Evolutionary conservation across 2,888 invertebrate species (phyloP).

Genomic region (Tiphia femorata): DNA sequence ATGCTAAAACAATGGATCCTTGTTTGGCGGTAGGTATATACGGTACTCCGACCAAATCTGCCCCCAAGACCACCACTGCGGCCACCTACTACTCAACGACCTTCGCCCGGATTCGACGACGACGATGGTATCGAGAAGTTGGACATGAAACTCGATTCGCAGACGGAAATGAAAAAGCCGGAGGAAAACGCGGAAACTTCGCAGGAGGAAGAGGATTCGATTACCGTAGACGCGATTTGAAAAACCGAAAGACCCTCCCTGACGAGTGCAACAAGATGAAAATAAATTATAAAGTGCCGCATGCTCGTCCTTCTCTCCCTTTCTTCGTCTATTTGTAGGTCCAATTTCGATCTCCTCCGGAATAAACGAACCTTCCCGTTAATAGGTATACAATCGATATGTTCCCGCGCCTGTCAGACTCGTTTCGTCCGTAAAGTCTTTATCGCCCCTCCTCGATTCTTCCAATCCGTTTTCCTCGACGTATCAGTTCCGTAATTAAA

Average conservation of each 20-base stretch:
- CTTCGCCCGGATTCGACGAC: slow-evolving; percentile 18
- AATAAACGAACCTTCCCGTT: too few species aligned
- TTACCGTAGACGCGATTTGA: slow-evolving; percentile 47
- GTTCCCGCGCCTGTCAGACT: too few species aligned
- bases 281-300: neutral
- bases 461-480: neutral
- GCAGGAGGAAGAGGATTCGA: slow-evolving; percentile 41
- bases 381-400: too few species aligned
- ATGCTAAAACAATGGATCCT: neutral
- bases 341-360: too few species aligned
- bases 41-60: slow-evolving; percentile 26
- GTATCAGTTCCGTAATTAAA: neutral
- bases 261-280: neutral
- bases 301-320: neutral
- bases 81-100: slow-evolving; percentile 18
- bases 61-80: slow-evolving; percentile 19
- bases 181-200: slow-evolving; percentile 3
- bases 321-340: neutral
- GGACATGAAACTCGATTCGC: slow-evolving; percentile 48
- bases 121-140: slow-evolving; percentile 53
- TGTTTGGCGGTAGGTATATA: slow-evolving; percentile 24
- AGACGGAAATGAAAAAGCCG: slow-evolving; percentile 24
- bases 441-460: neutral
- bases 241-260: neutral
- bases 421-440: too few species aligned